Base-by-base conservation (phyloP, 2,888 invertebrate species). In the Chalcosyrphus nemorum region DNA sequence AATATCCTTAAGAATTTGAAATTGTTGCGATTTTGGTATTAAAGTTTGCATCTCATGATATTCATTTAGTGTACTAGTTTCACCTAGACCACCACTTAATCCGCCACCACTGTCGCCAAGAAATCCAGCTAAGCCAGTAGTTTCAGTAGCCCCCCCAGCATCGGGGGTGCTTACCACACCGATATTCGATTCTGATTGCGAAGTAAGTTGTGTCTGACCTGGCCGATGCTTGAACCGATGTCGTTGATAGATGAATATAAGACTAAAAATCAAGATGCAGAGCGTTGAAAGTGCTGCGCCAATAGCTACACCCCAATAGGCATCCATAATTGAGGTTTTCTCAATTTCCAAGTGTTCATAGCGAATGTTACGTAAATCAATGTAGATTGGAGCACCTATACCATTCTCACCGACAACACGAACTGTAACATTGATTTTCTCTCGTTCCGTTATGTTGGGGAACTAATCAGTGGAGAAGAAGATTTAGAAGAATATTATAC, bases 31-130 rank as follows among this genome's bases (percentile, higher is more conserved):
- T 45, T 89, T 89, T 2, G 91, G 91, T 77, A 92, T 92, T 4
- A 92, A 87, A 1, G 91, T 92, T 86, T 92, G 92, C 91, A 92
- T 91, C 87, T 92, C 92, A 74, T 91, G 91, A 27, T 89, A 89
- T 65, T 92, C 91, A 74, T 90, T 89, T 81, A 89, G 86, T 0
- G 90, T 89, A 50, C 89, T 88, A 29, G 75, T 81, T 15, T 84
- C 80, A 11, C 77, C 82, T 61, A 84, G 47, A 35, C 72, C 66
- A 7, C 90, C 89, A 70, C 90, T 90, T 1, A 90, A 45, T 0
- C 89, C 90, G 0, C 90, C 90, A 0, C 90, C 89, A 74, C 90
- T 90, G 15, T 90, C 90, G 1, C 90, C 88, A 0, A 90, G 90
- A 54, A 81, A 75, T 68, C 76, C 52, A 38, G 75, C 82, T 56